Percentiles rank a stretch among this genome's conserved stretches.
phyloP scores from a whole-genome alignment of 2,113 vertebrate species.

The Pseudois nayaur region DNA sequence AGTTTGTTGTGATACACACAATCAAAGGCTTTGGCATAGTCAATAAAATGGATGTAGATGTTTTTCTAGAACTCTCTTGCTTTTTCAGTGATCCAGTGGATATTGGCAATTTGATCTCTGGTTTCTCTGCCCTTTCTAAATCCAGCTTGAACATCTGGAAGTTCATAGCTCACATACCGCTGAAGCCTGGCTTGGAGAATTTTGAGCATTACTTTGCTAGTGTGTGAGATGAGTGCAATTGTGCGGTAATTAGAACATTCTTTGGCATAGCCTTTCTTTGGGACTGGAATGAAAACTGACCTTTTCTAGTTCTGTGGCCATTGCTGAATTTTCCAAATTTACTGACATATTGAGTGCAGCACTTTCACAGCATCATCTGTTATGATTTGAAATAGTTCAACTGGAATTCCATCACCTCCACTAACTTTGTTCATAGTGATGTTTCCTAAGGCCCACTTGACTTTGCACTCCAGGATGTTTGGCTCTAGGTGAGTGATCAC shows the following conservation, averaged over 20 bases:
- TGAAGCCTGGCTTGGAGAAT: neutral
- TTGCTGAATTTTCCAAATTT: neutral
- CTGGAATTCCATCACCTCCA: neutral
- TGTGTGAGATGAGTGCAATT: neutral
- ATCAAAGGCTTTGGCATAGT: neutral
- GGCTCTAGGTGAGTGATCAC: neutral
- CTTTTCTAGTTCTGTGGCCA: neutral
- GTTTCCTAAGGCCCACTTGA: neutral
- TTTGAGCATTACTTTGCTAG: neutral
- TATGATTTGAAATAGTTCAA: neutral
- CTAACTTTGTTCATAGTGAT: neutral
- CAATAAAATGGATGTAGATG: neutral
- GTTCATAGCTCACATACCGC: neutral
- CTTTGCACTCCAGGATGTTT: neutral
- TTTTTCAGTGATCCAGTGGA: neutral
- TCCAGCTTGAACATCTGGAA: neutral
- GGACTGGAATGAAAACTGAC: neutral
- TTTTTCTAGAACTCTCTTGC: neutral
- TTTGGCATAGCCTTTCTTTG: neutral
- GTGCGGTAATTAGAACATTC: neutral
- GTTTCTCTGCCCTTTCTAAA: neutral
- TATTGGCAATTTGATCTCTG: neutral
- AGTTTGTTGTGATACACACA: neutral
- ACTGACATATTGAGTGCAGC: neutral
- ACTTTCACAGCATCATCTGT: neutral